These are phyloP conservation scores for Quiscalus mexicanus DNA, from an alignment of 2,113 vertebrate species.

Conservation along the genomic window DNA sequence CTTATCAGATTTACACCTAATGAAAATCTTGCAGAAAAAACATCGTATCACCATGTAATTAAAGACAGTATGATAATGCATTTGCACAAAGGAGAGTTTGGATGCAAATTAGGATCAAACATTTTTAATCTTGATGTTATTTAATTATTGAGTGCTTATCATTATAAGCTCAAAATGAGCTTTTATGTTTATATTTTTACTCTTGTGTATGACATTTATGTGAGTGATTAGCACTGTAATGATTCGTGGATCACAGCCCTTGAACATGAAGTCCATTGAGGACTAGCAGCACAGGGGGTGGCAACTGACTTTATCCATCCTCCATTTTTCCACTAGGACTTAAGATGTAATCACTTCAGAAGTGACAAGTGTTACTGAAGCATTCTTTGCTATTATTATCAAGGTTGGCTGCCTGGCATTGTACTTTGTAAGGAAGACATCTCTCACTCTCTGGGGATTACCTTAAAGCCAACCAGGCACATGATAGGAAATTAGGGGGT, in stretches of 20 bases:
- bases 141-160: slow-evolving; percentile 35
- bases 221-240: neutral
- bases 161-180: neutral
- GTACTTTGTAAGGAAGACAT: neutral
- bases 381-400: neutral
- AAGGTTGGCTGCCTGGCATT: neutral
- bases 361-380: neutral
- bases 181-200: slow-evolving; percentile 15
- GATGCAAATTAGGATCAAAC: slow-evolving; percentile 13
- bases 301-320: neutral
- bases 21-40: slow-evolving; percentile 7
- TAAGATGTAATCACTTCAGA: neutral
- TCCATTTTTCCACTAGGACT: neutral
- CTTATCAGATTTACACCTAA: slow-evolving; percentile 24
- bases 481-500: neutral
- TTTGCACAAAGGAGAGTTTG: neutral
- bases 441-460: neutral
- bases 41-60: neutral
- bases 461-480: neutral
- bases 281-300: neutral
- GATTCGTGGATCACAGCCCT: neutral
- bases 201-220: neutral
- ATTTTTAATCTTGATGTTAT: slow-evolving; percentile 45
- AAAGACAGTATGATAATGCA: neutral
- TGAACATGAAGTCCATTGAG: neutral